phyloP scores from a whole-genome alignment of 2,113 vertebrate species.

The Ramphastos sulfuratus region DNA sequence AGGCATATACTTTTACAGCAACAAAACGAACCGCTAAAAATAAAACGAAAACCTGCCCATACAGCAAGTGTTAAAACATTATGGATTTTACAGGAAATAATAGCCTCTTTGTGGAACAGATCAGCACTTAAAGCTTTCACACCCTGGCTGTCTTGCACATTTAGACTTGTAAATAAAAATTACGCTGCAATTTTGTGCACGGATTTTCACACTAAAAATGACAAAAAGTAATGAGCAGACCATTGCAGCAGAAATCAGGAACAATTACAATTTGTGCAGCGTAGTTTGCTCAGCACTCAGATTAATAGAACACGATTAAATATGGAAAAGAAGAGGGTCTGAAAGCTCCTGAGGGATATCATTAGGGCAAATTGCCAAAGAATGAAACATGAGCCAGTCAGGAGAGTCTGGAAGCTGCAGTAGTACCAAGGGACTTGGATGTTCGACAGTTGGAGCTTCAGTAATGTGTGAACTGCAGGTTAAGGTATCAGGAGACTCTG shows the following conservation, averaged over 20 bases:
- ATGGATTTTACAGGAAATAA: not conserved
- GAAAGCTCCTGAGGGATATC: constrained; percentile 96
- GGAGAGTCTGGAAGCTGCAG: constrained; percentile 89
- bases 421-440: constrained; percentile 85
- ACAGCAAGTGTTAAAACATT: not conserved
- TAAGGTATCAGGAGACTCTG: constrained; percentile 85
- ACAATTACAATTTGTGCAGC: constrained; percentile 55
- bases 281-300: constrained; percentile 81
- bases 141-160: not conserved
- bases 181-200: not conserved
- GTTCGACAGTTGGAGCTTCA: constrained; percentile 84
- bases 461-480: constrained; percentile 88
- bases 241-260: not conserved
- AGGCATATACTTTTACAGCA: not conserved
- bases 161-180: constrained; percentile 40
- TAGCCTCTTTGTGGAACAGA: not conserved
- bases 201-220: not conserved
- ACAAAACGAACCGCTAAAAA: not conserved
- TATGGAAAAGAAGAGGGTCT: constrained; percentile 92
- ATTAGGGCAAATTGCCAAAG: constrained; percentile 99
- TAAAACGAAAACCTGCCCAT: not conserved
- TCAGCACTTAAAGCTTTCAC: constrained; percentile 2
- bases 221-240: not conserved
- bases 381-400: constrained; percentile 98
- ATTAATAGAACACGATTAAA: constrained; percentile 95